Percentiles rank a stretch among this genome's conserved stretches.
Evolutionary conservation across 2,113 vertebrate genomes (phyloP).

Genomic region (Podocnemis expansa): DNA sequence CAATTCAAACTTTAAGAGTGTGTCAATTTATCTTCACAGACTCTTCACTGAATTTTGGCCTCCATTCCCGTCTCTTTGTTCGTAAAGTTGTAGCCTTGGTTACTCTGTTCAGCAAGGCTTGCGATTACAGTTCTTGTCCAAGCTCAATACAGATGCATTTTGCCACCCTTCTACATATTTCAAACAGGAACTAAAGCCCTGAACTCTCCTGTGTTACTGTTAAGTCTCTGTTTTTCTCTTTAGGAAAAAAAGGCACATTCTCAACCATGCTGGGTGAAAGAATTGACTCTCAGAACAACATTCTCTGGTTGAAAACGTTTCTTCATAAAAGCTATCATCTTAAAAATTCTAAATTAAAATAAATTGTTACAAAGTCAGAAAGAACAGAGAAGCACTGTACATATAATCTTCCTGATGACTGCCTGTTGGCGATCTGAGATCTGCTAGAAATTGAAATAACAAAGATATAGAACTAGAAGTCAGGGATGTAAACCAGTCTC

Average conservation of each 20-base stretch:
- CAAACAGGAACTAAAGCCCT: neutral
- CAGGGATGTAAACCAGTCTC: neutral
- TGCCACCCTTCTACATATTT: neutral
- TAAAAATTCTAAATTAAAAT: neutral
- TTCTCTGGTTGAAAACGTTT: neutral
- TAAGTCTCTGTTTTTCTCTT: neutral
- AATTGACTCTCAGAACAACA: neutral
- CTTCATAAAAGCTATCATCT: neutral
- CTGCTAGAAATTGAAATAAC: neutral
- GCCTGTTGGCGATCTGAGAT: neutral
- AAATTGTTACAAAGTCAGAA: neutral
- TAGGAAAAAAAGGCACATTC: neutral
- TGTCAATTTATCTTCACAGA: neutral
- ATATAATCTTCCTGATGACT: neutral
- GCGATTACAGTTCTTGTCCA: neutral
- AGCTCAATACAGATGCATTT: neutral
- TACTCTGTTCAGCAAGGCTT: neutral
- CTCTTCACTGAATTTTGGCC: neutral
- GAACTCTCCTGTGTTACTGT: neutral
- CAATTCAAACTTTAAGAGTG: neutral
- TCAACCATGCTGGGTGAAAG: neutral
- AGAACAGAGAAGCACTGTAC: neutral
- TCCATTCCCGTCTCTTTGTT: neutral
- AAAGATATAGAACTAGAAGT: neutral
- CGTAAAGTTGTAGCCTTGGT: neutral